Percentiles rank a stretch among this genome's conserved stretches.
Conservation (phyloP, 2,888 invertebrate species). For the Megalurothrips usitatus region DNA sequence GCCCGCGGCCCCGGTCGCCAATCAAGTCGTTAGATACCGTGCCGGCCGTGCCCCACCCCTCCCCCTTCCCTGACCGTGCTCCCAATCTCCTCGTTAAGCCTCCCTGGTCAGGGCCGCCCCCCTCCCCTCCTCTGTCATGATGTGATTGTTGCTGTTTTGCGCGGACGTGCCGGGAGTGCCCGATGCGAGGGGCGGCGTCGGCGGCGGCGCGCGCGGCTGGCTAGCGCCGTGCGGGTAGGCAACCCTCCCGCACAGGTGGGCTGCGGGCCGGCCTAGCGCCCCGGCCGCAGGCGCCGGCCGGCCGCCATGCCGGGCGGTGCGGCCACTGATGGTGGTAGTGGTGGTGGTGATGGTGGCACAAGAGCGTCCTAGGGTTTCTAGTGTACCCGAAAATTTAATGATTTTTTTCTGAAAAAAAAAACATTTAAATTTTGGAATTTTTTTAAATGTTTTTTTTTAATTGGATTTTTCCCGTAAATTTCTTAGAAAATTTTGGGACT, state of each 20-base stretch:
- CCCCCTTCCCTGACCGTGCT: neutral
- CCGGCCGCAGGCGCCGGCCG: neutral
- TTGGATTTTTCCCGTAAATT: no score
- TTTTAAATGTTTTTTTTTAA: no score
- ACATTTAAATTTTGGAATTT: no score
- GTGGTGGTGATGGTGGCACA: no score
- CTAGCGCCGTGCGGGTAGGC: neutral
- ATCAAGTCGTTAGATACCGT: slow-evolving; percentile 10
- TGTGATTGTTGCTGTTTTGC: neutral
- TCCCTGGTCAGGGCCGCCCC: neutral
- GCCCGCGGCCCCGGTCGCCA: neutral
- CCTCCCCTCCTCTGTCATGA: neutral
- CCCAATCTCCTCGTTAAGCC: slow-evolving; percentile 6
- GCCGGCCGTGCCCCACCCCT: neutral
- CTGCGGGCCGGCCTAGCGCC: neutral
- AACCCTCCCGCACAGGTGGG: neutral
- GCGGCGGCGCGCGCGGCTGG: no score
- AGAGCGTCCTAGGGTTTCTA: no score
- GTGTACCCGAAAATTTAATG: no score
- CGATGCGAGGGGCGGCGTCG: no score
- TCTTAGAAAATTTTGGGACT: no score
- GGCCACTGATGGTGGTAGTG: no score
- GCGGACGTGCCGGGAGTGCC: no score
- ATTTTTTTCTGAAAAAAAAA: no score
- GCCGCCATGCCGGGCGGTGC: neutral